Evolutionary conservation across 2,113 vertebrate species (phyloP).

Genomic region (Antechinus flavipes): DNA sequence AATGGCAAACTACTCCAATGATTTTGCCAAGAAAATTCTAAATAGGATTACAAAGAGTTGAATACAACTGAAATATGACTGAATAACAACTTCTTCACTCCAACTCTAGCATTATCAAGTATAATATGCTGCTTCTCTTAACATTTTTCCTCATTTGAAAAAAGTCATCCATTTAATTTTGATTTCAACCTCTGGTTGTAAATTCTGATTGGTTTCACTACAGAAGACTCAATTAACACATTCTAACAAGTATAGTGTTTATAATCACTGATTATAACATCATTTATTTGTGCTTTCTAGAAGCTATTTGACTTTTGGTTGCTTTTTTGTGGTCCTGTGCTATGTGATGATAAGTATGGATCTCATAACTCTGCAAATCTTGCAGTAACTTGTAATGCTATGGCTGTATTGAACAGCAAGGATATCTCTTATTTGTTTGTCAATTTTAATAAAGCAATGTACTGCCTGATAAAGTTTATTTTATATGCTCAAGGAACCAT

Average conservation of each 20-base stretch:
- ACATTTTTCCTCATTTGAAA: slow-evolving; percentile 9
- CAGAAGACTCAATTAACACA: slow-evolving; percentile 5
- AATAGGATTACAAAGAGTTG: neutral
- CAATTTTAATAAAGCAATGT: slow-evolving; percentile 24
- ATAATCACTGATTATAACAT: neutral
- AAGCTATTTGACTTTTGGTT: slow-evolving; percentile 3
- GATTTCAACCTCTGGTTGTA: slow-evolving; percentile 51
- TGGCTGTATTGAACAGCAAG: neutral
- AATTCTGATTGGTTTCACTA: slow-evolving; percentile 35
- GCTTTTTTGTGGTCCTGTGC: neutral
- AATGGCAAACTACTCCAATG: neutral
- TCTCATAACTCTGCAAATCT: slow-evolving; percentile 29
- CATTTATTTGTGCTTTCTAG: slow-evolving; percentile 10
- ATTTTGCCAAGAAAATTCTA: neutral
- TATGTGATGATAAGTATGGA: neutral
- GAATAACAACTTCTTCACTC: neutral
- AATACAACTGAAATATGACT: neutral
- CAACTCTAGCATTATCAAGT: neutral
- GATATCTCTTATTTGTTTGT: slow-evolving; percentile 12
- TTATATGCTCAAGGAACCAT: slow-evolving; percentile 57
- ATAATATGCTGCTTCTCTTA: neutral
- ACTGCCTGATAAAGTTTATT: slow-evolving; percentile 61
- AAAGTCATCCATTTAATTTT: slow-evolving; percentile 59
- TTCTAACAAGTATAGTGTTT: slow-evolving; percentile 34
- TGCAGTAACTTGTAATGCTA: slow-evolving; percentile 9